phyloP scores from a whole-genome alignment of 1,140 invertebrate genomes.

The Eriosoma lanigerum region DNA sequence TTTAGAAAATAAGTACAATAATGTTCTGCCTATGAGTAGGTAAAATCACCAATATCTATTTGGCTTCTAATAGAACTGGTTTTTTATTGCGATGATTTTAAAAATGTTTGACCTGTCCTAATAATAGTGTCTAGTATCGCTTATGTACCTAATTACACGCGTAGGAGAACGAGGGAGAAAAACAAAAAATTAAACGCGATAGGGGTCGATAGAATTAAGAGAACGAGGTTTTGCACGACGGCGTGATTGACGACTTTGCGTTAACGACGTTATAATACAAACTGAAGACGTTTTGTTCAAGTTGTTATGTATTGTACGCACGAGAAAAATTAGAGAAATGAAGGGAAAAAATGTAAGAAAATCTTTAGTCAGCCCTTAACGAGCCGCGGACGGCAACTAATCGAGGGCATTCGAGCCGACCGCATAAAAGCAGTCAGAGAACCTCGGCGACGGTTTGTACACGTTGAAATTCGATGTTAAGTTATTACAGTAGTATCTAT shows the following conservation, averaged over 20 bases:
- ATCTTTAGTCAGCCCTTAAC: conserved; percentile 35
- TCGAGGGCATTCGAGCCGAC: not conserved
- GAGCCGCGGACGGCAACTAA: not conserved
- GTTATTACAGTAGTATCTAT: not conserved
- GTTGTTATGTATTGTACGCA: conserved; percentile 28
- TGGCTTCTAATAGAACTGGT: no score
- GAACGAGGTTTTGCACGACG: conserved; percentile 13
- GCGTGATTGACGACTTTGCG: conserved; percentile 48
- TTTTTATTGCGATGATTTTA: no score
- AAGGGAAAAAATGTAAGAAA: conserved; percentile 18
- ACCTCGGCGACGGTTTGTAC: not conserved
- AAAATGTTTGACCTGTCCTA: no score
- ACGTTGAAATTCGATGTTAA: conserved; percentile 10
- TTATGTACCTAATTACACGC: no score
- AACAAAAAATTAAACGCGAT: conserved; percentile 5
- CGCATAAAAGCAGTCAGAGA: not conserved
- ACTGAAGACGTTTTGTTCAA: conserved; percentile 32
- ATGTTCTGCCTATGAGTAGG: no score
- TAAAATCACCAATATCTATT: no score
- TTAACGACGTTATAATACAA: conserved; percentile 46
- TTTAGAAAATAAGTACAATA: no score
- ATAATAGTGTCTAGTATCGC: no score
- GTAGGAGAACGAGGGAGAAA: not conserved
- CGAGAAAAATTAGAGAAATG: conserved; percentile 22
- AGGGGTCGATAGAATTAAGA: not conserved